Base-by-base conservation (phyloP, 1,140 invertebrate genomes). In the Arion vulgaris region DNA sequence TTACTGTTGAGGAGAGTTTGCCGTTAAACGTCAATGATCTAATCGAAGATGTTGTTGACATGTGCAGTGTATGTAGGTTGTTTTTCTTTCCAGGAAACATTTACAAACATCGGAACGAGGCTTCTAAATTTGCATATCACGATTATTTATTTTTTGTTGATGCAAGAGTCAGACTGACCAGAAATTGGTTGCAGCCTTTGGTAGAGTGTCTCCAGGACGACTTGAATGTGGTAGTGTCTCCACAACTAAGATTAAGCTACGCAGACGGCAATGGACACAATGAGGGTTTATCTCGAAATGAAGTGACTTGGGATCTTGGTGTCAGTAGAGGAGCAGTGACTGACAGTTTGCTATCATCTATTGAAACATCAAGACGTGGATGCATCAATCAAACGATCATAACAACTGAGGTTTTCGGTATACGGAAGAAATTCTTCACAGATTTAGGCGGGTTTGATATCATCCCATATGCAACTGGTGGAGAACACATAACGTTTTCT, bases 91-190 rank as follows among this genome's bases (percentile, higher is more conserved):
- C 41, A 0, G 74, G 74, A 17, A 76, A 23, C 7, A 76, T 76
- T 57, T 53, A 57, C n/a, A n/a, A 76, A 34, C 74, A 76, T 28
- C 11, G 74, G n/a, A 76, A 76, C 45, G 26, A 26, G 23, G 74
- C 74, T 23, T 9, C 32, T 13, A 76, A 76, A 26, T 76, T 76
- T 53, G 41, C 74, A 0, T 26, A n/a, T 49, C 19, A n/a, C 32
- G n/a, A 76, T 5, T 53, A 53, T 28, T 32, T 76, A 19, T 4
- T 76, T 1, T 76, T 76, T 34, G 1, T 53, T n/a, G 74, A 76
- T n/a, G 74, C 41, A 4, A 39, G 49, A 11, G 74, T 76, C n/a
- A 19, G 7, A 1, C 17, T 53, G 36, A 49, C 39, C 9, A n/a
- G 28, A 13, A 28, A 76, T 17, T 76, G 45, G 41, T 15, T 76